Percentiles rank a stretch among this genome's conserved stretches.
phyloP scores from a whole-genome alignment of 1,140 invertebrate species.

The Zophobas morio region DNA sequence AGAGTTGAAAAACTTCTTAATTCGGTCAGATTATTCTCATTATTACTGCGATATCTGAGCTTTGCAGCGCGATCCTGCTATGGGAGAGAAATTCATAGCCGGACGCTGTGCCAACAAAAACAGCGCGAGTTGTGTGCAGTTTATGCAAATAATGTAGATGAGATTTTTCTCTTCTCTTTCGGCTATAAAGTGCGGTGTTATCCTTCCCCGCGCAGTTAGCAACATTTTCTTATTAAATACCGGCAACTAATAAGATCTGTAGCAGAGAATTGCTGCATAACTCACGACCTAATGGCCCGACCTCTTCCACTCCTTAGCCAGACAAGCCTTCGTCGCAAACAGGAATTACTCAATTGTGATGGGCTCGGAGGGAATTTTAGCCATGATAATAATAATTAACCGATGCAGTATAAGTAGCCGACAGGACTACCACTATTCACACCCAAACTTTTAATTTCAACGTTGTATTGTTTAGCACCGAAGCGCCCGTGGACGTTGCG shows the following conservation, averaged over 20 bases:
- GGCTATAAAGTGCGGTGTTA: conserved; percentile 64
- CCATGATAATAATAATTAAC: too few relatives aligned
- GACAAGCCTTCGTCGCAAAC: conserved; percentile 3
- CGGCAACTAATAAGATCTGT: conserved; percentile 65
- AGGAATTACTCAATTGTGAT: neutral
- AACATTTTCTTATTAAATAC: conserved; percentile 66
- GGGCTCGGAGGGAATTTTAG: too few relatives aligned
- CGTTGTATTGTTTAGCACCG: too few relatives aligned
- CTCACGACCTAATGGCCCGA: conserved; percentile 59
- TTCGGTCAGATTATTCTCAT: conserved; percentile 56
- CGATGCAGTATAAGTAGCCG: too few relatives aligned
- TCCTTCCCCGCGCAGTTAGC: conserved; percentile 61
- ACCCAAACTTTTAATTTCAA: too few relatives aligned
- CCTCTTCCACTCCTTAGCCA: conserved; percentile 25
- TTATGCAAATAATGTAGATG: conserved; percentile 51
- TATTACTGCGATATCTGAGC: conserved; percentile 55
- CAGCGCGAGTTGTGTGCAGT: conserved; percentile 46
- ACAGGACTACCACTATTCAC: too few relatives aligned
- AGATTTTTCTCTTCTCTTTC: conserved; percentile 52
- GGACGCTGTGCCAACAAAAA: conserved; percentile 49
- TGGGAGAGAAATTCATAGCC: conserved; percentile 45
- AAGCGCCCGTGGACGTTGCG: too few relatives aligned
- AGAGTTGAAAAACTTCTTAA: conserved; percentile 58
- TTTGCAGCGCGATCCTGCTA: conserved; percentile 49
- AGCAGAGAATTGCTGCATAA: conserved; percentile 61